Base-by-base conservation (phyloP, 2,888 invertebrate genomes). In the Lasioglossum villosulum region DNA sequence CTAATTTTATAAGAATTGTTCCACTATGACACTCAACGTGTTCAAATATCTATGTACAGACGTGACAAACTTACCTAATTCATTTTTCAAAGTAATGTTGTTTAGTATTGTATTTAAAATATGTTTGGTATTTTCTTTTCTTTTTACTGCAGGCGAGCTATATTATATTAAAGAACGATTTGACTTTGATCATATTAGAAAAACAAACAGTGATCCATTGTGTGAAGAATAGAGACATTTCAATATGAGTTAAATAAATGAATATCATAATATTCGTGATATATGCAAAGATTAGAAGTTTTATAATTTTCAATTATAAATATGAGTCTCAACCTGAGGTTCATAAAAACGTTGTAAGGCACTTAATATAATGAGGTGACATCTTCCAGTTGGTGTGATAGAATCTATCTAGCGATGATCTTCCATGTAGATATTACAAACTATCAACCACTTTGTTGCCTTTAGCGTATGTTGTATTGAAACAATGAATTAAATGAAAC, bases 361-460 rank as follows among this genome's bases (percentile, higher is more conserved):
- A 63, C 70, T 68, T 19, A 27, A 52, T 42, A 34, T 42, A 39
- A 1, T 75, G 56, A 77, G 66, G 27, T 76, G 12, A 75, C 45
- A 80, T 87, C 88, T 88, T 88, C 88, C 48, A 78, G 4, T 59
- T 39, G 39, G 14, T 70, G 34, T 37, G 10, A 68, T 37, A 34
- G 19, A 23, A 68, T 37, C 66, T 66, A 34, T 66, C 19, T 68
- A 23, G 23, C 19, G 12, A 34, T 37, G 87, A 83, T 83, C 85
- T 88, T 85, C 85, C 39, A 1, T 78, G 83, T 39, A 45, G 80
- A 76, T n/a, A 71, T 75, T 77, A 45, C 5, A n/a, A 56, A 78
- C 10, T 37, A 23, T 56, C 52, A n/a, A 39, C 63, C 19, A 68
- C 34, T 68, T 34, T 39, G 37, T 16, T 63, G 27, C 59, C 59